Evolutionary conservation across 2,797 vertebrate genomes (phyloP).

Genomic region (Pangasius djambal): DNA sequence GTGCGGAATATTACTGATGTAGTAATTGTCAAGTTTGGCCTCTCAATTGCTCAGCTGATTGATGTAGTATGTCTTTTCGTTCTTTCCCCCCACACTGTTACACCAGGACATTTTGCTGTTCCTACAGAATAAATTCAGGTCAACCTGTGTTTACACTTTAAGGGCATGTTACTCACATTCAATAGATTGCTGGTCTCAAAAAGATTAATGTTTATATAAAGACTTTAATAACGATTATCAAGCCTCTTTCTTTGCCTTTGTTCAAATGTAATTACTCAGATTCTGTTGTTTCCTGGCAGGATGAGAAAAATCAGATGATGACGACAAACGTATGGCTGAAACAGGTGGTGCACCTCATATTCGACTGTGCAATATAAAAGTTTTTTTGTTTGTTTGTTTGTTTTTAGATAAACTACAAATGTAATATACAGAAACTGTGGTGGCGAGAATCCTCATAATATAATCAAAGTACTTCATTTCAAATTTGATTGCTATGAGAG

Average conservation of each 20-base stretch:
- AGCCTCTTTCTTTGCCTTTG: background rate
- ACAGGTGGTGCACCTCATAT: constrained; percentile 74
- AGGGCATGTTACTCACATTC: background rate
- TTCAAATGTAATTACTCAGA: background rate
- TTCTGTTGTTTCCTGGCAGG: constrained; percentile 64
- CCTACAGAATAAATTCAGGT: background rate
- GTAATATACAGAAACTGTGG: background rate
- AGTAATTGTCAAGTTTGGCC: constrained; percentile 86
- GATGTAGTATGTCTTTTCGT: constrained; percentile 80
- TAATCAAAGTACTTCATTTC: background rate
- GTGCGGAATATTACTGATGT: constrained; percentile 84
- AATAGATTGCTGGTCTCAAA: background rate
- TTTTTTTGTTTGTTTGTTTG: background rate
- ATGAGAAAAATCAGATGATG: constrained; percentile 88
- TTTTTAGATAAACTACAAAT: background rate
- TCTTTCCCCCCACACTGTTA: background rate
- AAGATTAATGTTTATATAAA: background rate
- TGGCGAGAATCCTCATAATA: background rate
- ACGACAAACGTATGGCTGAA: constrained; percentile 93
- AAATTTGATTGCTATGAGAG: background rate
- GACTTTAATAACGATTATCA: background rate
- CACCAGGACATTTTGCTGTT: background rate
- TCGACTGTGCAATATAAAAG: background rate
- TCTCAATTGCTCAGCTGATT: constrained; percentile 90
- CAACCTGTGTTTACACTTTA: background rate